A percentile compares a stretch with the other conserved stretches of the same genome.
Conservation (phyloP, 2,888 invertebrate genomes). For the Drosophila limbata region DNA sequence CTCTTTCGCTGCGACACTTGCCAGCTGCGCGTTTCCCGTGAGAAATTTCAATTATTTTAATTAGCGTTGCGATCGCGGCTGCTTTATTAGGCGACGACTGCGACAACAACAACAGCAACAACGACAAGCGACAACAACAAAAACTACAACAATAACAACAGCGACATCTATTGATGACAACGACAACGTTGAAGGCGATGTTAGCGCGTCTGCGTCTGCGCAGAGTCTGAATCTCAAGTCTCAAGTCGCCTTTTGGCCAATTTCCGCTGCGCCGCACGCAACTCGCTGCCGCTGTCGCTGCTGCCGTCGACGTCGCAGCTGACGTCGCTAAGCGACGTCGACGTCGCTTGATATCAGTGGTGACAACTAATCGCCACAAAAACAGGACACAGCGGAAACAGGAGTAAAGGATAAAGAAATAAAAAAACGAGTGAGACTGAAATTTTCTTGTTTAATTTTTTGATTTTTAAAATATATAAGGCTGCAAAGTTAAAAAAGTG, state of each 20-base stretch:
- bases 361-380: neutral
- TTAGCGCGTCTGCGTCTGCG: conserved; percentile 80
- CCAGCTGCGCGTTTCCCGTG: conserved; percentile 81
- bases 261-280: conserved; percentile 69
- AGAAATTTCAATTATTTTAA: conserved; percentile 83
- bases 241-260: conserved; percentile 63
- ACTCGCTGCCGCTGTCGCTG: conserved; percentile 6
- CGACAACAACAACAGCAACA: conserved; percentile 38
- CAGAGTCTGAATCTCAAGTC: conserved; percentile 59
- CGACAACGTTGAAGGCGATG: conserved; percentile 65
- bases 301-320: conserved; percentile 7
- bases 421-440: too few species aligned
- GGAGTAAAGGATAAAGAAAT: neutral
- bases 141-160: conserved; percentile 16
- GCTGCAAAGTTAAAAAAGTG: too few species aligned
- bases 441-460: too few species aligned
- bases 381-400: neutral
- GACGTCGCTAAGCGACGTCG: conserved; percentile 6
- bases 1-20: conserved; percentile 49
- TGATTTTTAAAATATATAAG: too few species aligned
- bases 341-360: conserved; percentile 7
- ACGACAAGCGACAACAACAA: conserved; percentile 9
- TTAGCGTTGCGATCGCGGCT: conserved; percentile 80
- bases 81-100: conserved; percentile 73
- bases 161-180: conserved; percentile 26